Conservation (phyloP, 2,797 vertebrate species). For the Eutrigla gurnardus region DNA sequence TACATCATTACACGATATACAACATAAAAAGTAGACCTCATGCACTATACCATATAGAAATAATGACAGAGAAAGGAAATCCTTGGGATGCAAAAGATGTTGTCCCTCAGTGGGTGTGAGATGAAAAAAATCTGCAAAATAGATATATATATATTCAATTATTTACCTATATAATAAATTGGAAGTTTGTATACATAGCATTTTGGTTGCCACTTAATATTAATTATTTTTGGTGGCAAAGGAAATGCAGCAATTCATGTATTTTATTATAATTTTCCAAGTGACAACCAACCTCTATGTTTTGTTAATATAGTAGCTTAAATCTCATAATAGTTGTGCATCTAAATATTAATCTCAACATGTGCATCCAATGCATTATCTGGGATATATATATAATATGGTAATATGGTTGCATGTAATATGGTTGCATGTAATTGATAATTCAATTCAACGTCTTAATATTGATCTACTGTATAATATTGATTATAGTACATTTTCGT, state of each 20-base stretch:
- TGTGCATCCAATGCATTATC: neutral
- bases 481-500: neutral
- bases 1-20: neutral
- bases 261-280: neutral
- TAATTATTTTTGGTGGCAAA: neutral
- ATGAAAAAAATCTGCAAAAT: conserved; percentile 1
- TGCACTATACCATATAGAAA: neutral
- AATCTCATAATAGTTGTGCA: neutral
- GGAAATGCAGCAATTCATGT: neutral
- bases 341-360: neutral
- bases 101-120: neutral
- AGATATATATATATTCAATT: neutral
- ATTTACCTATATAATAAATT: neutral
- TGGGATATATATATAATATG: no score
- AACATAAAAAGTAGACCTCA: neutral
- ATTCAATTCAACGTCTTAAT: no score
- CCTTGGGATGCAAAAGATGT: neutral
- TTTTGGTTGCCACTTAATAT: neutral
- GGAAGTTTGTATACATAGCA: neutral
- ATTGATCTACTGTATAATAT: neutral
- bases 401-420: no score
- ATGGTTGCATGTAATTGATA: no score
- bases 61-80: conserved; percentile 3
- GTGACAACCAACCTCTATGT: neutral
- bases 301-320: neutral